phyloP scores from a whole-genome alignment of 2,113 vertebrate species.

The Tympanuchus pallidicinctus region DNA sequence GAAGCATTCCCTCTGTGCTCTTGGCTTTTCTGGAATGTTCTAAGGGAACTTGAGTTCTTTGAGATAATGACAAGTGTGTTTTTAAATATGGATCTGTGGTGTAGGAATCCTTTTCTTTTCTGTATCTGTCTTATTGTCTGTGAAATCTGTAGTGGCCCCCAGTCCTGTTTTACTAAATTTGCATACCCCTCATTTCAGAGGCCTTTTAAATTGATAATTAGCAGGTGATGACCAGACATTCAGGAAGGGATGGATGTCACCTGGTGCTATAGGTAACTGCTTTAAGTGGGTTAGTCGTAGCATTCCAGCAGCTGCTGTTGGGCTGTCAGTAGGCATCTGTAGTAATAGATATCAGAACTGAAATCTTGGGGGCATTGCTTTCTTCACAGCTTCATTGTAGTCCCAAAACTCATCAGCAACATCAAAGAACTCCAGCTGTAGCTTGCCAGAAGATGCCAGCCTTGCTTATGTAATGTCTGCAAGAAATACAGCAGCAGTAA shows the following conservation, averaged over 20 bases:
- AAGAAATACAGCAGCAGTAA: background rate
- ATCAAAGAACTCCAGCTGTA: background rate
- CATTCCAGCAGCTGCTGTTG: background rate
- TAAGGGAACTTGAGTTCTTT: background rate
- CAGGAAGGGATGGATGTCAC: rapidly evolving
- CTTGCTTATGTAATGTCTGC: conserved; percentile 48
- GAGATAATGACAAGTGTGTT: background rate
- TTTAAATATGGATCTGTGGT: background rate
- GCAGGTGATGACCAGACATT: rapidly evolving
- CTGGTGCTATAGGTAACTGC: background rate
- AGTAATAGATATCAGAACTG: background rate
- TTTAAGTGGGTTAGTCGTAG: background rate
- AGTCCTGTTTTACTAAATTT: background rate
- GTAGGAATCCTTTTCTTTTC: background rate
- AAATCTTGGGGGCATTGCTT: rapidly evolving
- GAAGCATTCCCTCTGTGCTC: background rate
- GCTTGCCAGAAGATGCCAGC: conserved; percentile 77
- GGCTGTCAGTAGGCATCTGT: background rate
- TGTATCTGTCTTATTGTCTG: rapidly evolving
- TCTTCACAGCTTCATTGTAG: background rate
- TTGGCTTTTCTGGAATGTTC: background rate
- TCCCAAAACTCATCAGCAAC: background rate
- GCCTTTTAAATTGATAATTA: background rate
- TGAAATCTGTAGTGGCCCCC: background rate
- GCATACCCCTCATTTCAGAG: rapidly evolving